These are phyloP conservation scores for Drosophila antonietae DNA, from an alignment of 2,888 invertebrate species.

Conservation along the genomic window DNA sequence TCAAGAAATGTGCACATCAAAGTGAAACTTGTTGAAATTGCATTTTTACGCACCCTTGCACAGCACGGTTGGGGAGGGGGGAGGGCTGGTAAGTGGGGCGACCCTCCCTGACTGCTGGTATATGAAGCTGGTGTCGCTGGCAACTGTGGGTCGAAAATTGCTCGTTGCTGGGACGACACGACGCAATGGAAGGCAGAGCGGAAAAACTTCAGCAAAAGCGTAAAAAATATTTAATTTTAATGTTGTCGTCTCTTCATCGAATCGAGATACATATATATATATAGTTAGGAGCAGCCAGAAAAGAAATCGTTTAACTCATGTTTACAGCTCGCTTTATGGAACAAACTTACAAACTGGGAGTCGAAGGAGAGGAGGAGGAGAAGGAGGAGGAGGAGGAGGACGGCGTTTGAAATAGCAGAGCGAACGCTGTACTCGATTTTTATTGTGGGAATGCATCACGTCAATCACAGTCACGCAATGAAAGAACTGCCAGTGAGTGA, in stretches of 20 bases:
- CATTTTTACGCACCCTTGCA: conserved; percentile 81
- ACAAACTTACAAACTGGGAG: conserved; percentile 23
- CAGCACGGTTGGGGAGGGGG: conserved; percentile 34
- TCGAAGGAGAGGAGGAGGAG: neutral
- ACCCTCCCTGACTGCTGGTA: conserved; percentile 15
- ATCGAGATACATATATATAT: conserved; percentile 3
- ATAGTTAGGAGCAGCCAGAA: conserved; percentile 7
- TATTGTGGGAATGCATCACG: conserved; percentile 54
- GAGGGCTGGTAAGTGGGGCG: neutral
- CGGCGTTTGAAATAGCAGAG: conserved; percentile 9
- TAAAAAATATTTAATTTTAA: conserved; percentile 74
- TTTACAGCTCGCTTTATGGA: conserved; percentile 59
- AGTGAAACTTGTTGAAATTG: conserved; percentile 80
- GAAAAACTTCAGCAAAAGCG: conserved; percentile 62
- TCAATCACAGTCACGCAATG: conserved; percentile 46
- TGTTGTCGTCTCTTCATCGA: conserved; percentile 62
- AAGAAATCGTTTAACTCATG: conserved; percentile 60
- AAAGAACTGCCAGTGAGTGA: conserved; percentile 39
- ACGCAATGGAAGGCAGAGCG: conserved; percentile 52
- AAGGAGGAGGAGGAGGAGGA: neutral
- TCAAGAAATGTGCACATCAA: conserved; percentile 77
- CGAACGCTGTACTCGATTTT: conserved; percentile 32
- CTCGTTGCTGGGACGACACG: conserved; percentile 62
- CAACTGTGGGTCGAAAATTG: conserved; percentile 59
- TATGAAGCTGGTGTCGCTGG: conserved; percentile 39